phyloP scores from a whole-genome alignment of 2,113 vertebrate species.

The Neodon shergylaensis region DNA sequence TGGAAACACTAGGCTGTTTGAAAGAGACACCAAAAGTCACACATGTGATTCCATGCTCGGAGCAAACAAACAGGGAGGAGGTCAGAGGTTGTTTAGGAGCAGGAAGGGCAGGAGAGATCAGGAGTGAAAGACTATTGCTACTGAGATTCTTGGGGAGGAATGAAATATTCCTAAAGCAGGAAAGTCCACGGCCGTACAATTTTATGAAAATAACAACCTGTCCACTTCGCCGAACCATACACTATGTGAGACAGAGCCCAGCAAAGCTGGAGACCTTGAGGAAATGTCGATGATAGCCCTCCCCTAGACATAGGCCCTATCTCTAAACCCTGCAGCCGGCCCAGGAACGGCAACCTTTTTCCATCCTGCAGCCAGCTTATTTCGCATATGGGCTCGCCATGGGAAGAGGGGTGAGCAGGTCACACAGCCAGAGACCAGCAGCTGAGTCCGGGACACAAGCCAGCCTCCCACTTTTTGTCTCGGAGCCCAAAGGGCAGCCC shows the following conservation, averaged over 20 bases:
- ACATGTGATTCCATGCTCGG: not conserved
- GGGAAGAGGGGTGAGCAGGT: constrained; percentile 56
- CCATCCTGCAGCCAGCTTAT: not conserved
- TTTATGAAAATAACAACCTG: not conserved
- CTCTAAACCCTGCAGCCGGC: not conserved
- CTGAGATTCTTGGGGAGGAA: not conserved
- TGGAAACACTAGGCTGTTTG: not conserved
- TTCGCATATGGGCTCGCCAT: not conserved
- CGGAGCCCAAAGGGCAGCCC: not conserved
- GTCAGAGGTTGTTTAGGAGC: not conserved
- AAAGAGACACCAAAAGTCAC: not conserved
- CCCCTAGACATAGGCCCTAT: not conserved
- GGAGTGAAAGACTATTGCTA: not conserved
- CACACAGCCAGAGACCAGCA: constrained; percentile 35
- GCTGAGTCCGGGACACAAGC: constrained; percentile 14
- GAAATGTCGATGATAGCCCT: not conserved
- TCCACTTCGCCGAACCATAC: not conserved
- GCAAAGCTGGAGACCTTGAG: not conserved
- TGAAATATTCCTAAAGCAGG: not conserved
- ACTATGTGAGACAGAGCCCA: not conserved
- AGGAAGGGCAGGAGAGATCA: not conserved
- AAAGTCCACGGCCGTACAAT: not conserved
- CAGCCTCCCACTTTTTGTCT: constrained; percentile 27
- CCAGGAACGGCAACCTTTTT: not conserved
- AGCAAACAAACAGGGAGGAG: not conserved